Evolutionary conservation across 2,888 invertebrate genomes (phyloP).

Genomic region (Eilema depressum): DNA sequence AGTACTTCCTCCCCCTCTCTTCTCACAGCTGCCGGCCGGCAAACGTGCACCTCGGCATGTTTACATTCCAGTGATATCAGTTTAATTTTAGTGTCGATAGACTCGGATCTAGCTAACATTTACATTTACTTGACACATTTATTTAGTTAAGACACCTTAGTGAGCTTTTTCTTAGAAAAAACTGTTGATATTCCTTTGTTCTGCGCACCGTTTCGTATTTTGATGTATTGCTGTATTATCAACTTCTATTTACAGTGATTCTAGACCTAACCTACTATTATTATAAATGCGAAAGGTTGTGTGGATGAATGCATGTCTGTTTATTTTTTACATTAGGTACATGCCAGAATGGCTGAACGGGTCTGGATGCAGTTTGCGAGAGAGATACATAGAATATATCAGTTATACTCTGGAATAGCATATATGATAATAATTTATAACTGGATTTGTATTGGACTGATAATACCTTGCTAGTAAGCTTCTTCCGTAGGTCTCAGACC

Average conservation of each 20-base stretch:
- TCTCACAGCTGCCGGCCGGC: constrained; percentile 46
- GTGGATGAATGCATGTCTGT: too few relatives aligned
- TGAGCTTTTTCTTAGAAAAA: background rate
- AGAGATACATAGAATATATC: too few relatives aligned
- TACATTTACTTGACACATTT: background rate
- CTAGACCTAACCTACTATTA: background rate
- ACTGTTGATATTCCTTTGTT: background rate
- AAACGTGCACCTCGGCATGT: constrained; percentile 56
- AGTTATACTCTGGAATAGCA: too few relatives aligned
- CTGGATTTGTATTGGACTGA: too few relatives aligned
- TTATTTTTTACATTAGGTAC: too few relatives aligned
- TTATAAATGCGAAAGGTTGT: too few relatives aligned
- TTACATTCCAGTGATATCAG: constrained; percentile 50
- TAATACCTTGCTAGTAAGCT: too few relatives aligned
- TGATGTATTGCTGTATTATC: background rate
- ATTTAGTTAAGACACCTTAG: background rate
- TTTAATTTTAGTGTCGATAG: constrained; percentile 20
- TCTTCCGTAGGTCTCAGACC: too few relatives aligned
- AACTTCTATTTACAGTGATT: background rate
- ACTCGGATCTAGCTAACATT: background rate
- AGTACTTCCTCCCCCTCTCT: constrained; percentile 14
- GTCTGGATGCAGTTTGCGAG: too few relatives aligned
- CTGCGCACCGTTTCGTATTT: background rate
- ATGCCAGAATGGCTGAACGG: background rate
- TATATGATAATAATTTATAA: too few relatives aligned